Conservation (phyloP, 2,797 vertebrate species). For the Sebastes kiyomatsui region DNA sequence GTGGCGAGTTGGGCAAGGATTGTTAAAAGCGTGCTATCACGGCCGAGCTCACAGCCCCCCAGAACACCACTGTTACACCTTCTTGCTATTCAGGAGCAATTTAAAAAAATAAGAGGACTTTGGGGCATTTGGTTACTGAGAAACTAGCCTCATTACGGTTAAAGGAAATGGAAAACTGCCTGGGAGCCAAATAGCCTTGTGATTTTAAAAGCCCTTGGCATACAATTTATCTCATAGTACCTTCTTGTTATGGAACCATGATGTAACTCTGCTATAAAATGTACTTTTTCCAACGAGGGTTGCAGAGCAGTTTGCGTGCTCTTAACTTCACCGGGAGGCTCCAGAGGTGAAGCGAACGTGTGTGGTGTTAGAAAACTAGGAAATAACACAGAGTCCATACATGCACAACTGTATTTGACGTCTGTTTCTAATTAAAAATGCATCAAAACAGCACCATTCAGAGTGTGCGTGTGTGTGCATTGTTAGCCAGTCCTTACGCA, state of each 20-base stretch:
- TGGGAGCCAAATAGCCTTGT: conserved; percentile 71
- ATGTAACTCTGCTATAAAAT: conserved; percentile 75
- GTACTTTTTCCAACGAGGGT: conserved; percentile 69
- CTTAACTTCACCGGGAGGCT: conserved; percentile 55
- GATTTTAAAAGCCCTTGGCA: conserved; percentile 76
- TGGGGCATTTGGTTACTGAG: conserved; percentile 72
- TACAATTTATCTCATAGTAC: conserved; percentile 70
- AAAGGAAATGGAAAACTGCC: conserved; percentile 78
- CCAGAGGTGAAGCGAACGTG: conserved; percentile 33
- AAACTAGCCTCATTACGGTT: conserved; percentile 73
- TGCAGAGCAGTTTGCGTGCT: conserved; percentile 48
- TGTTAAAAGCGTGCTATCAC: neutral
- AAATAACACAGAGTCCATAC: conserved; percentile 7
- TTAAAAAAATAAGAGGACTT: conserved; percentile 70
- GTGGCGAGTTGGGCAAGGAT: neutral
- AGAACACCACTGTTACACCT: conserved; percentile 53
- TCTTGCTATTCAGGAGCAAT: conserved; percentile 65
- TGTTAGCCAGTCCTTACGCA: conserved; percentile 32
- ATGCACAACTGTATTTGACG: conserved; percentile 4
- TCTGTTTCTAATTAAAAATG: conserved; percentile 57
- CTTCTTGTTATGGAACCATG: conserved; percentile 71
- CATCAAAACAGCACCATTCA: conserved; percentile 17
- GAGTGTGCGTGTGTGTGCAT: conserved; percentile 12
- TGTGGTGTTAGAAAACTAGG: neutral
- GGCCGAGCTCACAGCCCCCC: neutral